Evolutionary conservation across 1,140 invertebrate genomes (phyloP).

Genomic region (Ips nitidus): DNA sequence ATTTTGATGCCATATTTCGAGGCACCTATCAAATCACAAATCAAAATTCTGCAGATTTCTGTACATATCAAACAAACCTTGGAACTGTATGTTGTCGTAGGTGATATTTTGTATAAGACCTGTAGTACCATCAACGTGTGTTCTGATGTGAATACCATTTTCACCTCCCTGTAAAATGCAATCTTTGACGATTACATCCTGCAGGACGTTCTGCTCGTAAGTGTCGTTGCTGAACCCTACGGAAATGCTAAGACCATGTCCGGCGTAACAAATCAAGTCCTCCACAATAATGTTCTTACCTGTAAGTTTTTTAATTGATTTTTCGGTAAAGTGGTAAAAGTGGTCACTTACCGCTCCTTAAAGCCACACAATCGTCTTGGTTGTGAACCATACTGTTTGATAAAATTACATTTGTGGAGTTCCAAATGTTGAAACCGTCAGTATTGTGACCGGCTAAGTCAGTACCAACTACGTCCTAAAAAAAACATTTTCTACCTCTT

Average conservation of each 20-base stretch:
- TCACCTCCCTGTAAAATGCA: not conserved
- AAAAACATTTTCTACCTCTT: not conserved
- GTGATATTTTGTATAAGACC: constrained; percentile 12
- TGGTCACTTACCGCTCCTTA: constrained; percentile 9
- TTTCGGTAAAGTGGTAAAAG: not conserved
- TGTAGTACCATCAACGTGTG: constrained; percentile 9
- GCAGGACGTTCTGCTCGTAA: not conserved
- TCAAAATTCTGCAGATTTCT: no score
- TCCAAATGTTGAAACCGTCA: constrained; percentile 26
- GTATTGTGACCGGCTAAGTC: constrained; percentile 18
- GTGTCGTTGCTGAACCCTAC: constrained; percentile 17
- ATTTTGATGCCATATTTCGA: constrained; percentile 15
- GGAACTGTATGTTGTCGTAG: constrained; percentile 1
- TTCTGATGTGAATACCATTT: constrained; percentile 18
- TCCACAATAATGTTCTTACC: constrained; percentile 7
- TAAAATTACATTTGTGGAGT: constrained; percentile 13
- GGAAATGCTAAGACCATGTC: constrained; percentile 17
- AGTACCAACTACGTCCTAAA: constrained; percentile 6
- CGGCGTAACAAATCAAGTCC: constrained; percentile 1
- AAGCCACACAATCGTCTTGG: constrained; percentile 30
- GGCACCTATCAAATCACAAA: constrained; percentile 1
- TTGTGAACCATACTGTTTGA: constrained; percentile 10
- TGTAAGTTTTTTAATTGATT: constrained; percentile 4
- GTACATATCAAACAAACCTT: no score
- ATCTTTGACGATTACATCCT: constrained; percentile 9